Percentiles rank a stretch among this genome's conserved stretches.
phyloP scores from a whole-genome alignment of 2,113 vertebrate genomes.

The Solea solea region DNA sequence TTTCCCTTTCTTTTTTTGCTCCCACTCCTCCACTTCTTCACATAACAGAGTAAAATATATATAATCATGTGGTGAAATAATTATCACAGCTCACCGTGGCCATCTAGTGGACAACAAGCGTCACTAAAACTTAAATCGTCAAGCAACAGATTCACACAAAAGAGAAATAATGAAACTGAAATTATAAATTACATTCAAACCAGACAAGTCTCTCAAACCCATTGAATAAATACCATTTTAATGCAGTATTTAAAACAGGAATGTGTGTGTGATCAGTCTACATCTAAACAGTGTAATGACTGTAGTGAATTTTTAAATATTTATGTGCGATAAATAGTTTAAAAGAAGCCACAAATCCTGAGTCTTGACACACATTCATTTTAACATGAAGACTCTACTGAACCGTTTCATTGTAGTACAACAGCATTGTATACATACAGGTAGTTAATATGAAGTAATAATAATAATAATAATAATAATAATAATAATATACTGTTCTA shows the following conservation, averaged over 20 bases:
- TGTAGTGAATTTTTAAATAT: neutral
- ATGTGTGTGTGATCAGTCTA: slow-evolving; percentile 7
- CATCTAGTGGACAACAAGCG: slow-evolving; percentile 50
- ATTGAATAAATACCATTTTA: slow-evolving; percentile 12
- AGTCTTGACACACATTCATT: neutral
- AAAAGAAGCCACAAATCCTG: too few species aligned
- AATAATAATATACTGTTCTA: neutral
- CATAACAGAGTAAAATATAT: too few species aligned
- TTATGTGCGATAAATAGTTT: neutral
- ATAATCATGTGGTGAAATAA: neutral
- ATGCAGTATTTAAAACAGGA: slow-evolving; percentile 1
- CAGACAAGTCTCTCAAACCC: slow-evolving; percentile 8
- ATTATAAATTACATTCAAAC: slow-evolving; percentile 19
- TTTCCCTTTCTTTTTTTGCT: too few species aligned
- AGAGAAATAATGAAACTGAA: neutral
- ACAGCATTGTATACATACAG: neutral
- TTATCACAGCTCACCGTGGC: slow-evolving; percentile 14
- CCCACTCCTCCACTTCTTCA: neutral
- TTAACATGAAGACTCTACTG: neutral
- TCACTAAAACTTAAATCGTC: slow-evolving; percentile 17
- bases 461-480: neutral
- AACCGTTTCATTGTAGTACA: neutral
- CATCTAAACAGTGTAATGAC: slow-evolving; percentile 27
- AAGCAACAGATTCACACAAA: neutral
- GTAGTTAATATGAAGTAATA: neutral